Base-by-base conservation (phyloP, 2,888 invertebrate species). In the Caenorhabditis doughertyi region DNA sequence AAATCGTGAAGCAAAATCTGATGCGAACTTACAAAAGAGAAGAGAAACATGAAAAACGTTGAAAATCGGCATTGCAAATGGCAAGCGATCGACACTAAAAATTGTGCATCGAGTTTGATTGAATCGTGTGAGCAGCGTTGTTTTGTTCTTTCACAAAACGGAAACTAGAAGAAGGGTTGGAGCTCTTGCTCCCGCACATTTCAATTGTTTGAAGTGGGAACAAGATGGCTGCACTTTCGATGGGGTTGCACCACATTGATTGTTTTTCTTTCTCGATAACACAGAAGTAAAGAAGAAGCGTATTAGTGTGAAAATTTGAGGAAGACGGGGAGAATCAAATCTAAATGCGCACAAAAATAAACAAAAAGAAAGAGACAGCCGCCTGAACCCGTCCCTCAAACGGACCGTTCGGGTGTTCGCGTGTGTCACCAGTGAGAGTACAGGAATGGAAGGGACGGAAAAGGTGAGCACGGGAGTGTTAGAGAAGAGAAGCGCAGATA, bases 151-250 rank as follows among this genome's bases (percentile, higher is more conserved):
- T 8, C 47, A 65, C 49, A 32, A 29, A 64, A 32, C 51, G 73
- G 42, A 42, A 73, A 73, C 64, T 42, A 73, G 73, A 73, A 72
- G 62, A 44, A 47, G 21, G 53, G 71, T 60, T 60, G 56, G 29
- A 65, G 70, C 72, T 55, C 55, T 51, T 56, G 27, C 49, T 51
- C 76, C 67, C 67, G 58, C 55, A 65, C 56, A 65, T 67, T 65
- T 67, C 76, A 68, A 76, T 76, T 76, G 76, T 76, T 76, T 68
- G 76, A 76, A 76, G 67, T 68, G 76, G 51, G 56, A 55, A 56
- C 55, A 70, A 53, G 60, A 60, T 11, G 55, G 29, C 53, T 73
- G 73, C 73, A 73, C 73, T 64, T 73, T 64, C 53, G n/a, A 76
- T 67, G 64, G 49, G 44, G 32, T 29, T 70, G 49, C 56, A 58